A percentile compares a stretch with the other conserved stretches of the same genome.
Conservation (phyloP, 2,113 vertebrate species). For the Nothocercus nigrocapillus region DNA sequence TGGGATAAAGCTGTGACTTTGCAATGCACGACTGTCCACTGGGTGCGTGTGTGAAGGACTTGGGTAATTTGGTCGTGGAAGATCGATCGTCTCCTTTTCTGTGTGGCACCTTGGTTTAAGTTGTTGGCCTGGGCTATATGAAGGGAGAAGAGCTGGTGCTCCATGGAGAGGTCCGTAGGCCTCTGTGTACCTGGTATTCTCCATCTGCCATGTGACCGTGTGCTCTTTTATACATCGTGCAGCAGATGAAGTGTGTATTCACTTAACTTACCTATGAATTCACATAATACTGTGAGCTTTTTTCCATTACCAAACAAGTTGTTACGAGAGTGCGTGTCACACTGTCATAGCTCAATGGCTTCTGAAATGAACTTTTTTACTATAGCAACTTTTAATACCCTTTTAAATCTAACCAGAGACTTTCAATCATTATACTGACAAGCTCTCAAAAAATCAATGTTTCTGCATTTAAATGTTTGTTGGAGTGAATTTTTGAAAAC, state of each 20-base stretch:
- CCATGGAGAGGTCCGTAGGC: background rate
- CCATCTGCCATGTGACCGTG: background rate
- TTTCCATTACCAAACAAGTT: background rate
- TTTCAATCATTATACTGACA: background rate
- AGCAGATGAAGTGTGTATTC: fast-evolving
- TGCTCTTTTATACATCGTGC: background rate
- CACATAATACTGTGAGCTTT: background rate
- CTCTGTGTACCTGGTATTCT: background rate
- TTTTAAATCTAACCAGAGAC: background rate
- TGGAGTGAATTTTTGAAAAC: background rate
- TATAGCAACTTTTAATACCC: background rate
- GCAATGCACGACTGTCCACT: background rate
- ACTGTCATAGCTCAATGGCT: background rate
- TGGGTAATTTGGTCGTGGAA: background rate
- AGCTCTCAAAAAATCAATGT: background rate
- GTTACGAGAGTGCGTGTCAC: background rate
- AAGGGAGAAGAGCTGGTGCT: background rate
- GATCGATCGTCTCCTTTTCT: background rate
- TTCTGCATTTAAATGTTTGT: background rate
- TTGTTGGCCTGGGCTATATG: background rate
- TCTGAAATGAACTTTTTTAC: background rate
- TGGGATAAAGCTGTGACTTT: background rate
- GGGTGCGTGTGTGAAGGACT: background rate
- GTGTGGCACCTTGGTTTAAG: background rate
- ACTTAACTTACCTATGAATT: background rate